Evolutionary conservation across 2,797 vertebrate species (phyloP).

Genomic region (Peromyscus aztecus): DNA sequence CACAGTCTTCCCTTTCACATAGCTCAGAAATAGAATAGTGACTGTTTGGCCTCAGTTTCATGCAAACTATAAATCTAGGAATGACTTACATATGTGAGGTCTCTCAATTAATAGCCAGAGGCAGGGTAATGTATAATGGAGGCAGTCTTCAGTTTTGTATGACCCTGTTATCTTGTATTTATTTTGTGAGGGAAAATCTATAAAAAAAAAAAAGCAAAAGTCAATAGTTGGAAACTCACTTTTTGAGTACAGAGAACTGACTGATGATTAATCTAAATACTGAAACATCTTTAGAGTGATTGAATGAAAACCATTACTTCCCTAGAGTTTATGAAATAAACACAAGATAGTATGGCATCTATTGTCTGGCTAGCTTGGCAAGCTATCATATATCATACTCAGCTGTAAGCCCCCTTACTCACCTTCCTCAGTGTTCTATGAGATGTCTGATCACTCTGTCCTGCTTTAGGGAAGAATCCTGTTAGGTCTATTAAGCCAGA

Average conservation of each 20-base stretch:
- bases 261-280: too few species aligned
- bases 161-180: not conserved
- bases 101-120: not conserved
- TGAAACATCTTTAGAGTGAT: too few species aligned
- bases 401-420: not conserved
- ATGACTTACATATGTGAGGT: not conserved
- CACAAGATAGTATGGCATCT: too few species aligned
- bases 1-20: not conserved
- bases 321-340: too few species aligned
- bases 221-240: too few species aligned
- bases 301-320: too few species aligned
- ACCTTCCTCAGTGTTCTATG: not conserved
- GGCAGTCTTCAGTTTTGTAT: not conserved
- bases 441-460: not conserved
- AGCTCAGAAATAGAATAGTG: constrained; percentile 5
- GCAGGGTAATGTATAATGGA: not conserved
- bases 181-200: too few species aligned
- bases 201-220: too few species aligned
- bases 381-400: not conserved
- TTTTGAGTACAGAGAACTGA: too few species aligned
- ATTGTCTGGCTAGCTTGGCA: not conserved
- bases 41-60: not conserved
- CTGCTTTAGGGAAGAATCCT: not conserved
- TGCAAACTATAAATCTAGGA: not conserved
- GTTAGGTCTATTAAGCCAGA: not conserved